phyloP scores from a whole-genome alignment of 2,888 invertebrate genomes.

The Amphipyra berbera region DNA sequence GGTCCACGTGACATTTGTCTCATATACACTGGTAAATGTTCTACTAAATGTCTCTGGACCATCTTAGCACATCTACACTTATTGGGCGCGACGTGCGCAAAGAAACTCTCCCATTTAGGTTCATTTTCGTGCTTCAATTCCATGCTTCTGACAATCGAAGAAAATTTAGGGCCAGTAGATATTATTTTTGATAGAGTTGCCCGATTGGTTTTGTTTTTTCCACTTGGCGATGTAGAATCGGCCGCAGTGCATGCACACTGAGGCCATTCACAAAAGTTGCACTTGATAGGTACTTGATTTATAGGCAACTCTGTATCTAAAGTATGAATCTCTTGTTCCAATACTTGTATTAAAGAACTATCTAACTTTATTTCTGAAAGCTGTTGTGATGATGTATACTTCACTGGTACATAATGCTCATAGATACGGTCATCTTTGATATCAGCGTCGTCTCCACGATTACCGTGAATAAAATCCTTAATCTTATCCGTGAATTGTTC shows the following conservation, averaged over 20 bases:
- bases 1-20: conserved; percentile 71
- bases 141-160: conserved; percentile 76
- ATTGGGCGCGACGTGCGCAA: conserved; percentile 69
- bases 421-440: conserved; percentile 73
- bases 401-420: conserved; percentile 71
- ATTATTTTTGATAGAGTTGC: neutral
- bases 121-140: conserved; percentile 74
- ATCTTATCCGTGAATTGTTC: conserved; percentile 75
- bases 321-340: conserved; percentile 69
- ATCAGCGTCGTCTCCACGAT: conserved; percentile 69
- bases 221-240: no score
- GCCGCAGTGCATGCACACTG: conserved; percentile 24
- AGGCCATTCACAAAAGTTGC: conserved; percentile 69
- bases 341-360: conserved; percentile 79
- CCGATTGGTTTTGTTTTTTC: neutral
- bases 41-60: conserved; percentile 76
- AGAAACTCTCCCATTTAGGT: conserved; percentile 80
- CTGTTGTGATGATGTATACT: conserved; percentile 67
- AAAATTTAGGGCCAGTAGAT: conserved; percentile 21
- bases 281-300: conserved; percentile 64
- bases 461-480: conserved; percentile 70
- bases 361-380: conserved; percentile 73
- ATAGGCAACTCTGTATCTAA: conserved; percentile 46
- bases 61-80: conserved; percentile 73
- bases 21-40: conserved; percentile 83